These are phyloP conservation scores for Laterallus jamaicensis DNA, from an alignment of 2,113 vertebrate species.

Conservation along the genomic window DNA sequence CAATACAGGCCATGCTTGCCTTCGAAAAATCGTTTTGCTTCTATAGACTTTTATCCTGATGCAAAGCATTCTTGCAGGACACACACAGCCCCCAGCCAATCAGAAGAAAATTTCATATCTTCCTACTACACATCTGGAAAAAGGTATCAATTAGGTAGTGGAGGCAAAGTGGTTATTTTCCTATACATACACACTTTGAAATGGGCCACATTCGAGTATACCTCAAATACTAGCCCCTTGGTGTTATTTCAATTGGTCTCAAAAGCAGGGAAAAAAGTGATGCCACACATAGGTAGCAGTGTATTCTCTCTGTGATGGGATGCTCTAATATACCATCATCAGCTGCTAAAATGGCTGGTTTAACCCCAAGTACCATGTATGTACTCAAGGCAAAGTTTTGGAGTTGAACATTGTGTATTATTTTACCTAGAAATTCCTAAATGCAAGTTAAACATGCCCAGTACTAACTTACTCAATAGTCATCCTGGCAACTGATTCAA, in stretches of 20 bases:
- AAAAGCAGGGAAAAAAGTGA: background rate
- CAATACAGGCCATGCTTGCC: constrained; percentile 2
- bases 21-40: constrained; percentile 31
- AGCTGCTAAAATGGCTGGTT: background rate
- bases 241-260: background rate
- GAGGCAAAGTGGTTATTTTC: background rate
- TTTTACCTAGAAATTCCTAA: constrained; percentile 36
- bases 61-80: background rate
- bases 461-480: constrained; percentile 92
- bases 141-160: background rate
- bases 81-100: background rate
- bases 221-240: background rate
- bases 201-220: background rate
- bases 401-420: background rate
- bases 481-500: constrained; percentile 98
- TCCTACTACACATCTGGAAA: background rate
- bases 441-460: constrained; percentile 64
- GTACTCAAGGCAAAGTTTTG: constrained; percentile 17
- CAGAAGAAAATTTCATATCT: background rate
- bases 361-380: background rate
- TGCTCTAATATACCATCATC: background rate
- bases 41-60: background rate
- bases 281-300: background rate
- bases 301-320: background rate
- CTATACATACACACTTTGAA: background rate